Percentiles rank a stretch among this genome's conserved stretches.
Evolutionary conservation across 2,113 vertebrate genomes (phyloP).

Genomic region (Xiphophorus couchianus): DNA sequence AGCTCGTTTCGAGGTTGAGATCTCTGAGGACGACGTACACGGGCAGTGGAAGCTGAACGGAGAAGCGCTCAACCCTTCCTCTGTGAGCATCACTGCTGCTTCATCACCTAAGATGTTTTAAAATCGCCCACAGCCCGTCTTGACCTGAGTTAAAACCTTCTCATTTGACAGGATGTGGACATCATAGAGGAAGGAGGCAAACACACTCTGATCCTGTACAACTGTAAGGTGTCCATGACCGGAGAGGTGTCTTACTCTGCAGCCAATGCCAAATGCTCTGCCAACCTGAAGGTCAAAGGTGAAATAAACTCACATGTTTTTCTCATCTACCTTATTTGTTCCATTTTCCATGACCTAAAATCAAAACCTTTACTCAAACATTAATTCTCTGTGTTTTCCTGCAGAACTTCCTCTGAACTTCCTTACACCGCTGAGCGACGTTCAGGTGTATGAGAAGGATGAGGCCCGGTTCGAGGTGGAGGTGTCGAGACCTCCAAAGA

Average conservation of each 20-base stretch:
- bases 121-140: too few species aligned
- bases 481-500: constrained; percentile 90
- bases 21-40: constrained; percentile 92
- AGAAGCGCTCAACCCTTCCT: constrained; percentile 86
- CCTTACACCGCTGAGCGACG: constrained; percentile 88
- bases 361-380: too few species aligned
- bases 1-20: constrained; percentile 94
- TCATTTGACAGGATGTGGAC: constrained; percentile 86
- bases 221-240: constrained; percentile 91
- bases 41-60: constrained; percentile 95
- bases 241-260: constrained; percentile 92
- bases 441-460: constrained; percentile 96
- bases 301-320: constrained; percentile 14
- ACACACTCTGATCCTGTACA: constrained; percentile 91
- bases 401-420: constrained; percentile 95
- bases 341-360: too few species aligned
- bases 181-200: constrained; percentile 95
- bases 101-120: neutral
- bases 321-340: too few species aligned
- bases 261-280: constrained; percentile 92
- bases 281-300: constrained; percentile 99
- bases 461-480: constrained; percentile 94
- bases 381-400: neutral
- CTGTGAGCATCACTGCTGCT: constrained; percentile 75
- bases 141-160: neutral